Base-by-base conservation (phyloP, 2,797 vertebrate genomes). In the Diglossa cyanea region DNA sequence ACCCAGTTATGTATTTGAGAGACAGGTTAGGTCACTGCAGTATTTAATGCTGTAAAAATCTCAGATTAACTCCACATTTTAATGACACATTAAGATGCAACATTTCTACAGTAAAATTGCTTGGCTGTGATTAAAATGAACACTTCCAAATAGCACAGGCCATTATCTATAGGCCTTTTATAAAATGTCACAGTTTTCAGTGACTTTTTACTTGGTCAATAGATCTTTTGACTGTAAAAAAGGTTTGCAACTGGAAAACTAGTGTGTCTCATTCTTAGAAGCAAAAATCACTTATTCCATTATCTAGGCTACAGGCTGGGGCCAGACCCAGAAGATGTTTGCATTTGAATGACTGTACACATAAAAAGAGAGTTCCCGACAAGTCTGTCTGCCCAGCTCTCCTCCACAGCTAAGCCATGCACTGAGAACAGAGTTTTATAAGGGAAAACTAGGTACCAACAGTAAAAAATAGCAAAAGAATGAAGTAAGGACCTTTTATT, bases 241-340 rank as follows among this genome's bases (percentile, higher is more conserved):
- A 28, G 7, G 4, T 63, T 91, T 80, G 33, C 2, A 4, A 62
- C 53, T 88, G 62, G 39, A 90, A 94, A 93, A 90, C 5, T 44
- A 94, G 42, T 11, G 39, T 58, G 13, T 65, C 80, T 91, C 78
- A 94, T 83, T 91, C 68, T 77, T 35, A 42, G 51, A 63, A 66
- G 77, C 12, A 90, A 81, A 94, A 93, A 78, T 96, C 76, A 93
- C 73, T 88, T 88, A 67, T 75, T 96, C 88, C 79, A 84, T 93
- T 92, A 78, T 55, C 57, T 39, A 86, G 45, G 13, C 44, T 75
- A 54, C 1, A 19, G 6, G 4, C 57, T 83, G 1, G 0, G 33
- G 53, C 68, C 76, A 90, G 85, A 66, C 47, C 4, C 66, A 93
- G 72, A 80, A 50, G 33, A 63, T 40, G 62, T 86, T 94, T 92